A percentile compares a stretch with the other conserved stretches of the same genome.
These are phyloP conservation scores for Mechanitis messenoides DNA, from an alignment of 2,888 invertebrate genomes.

Conservation along the genomic window DNA sequence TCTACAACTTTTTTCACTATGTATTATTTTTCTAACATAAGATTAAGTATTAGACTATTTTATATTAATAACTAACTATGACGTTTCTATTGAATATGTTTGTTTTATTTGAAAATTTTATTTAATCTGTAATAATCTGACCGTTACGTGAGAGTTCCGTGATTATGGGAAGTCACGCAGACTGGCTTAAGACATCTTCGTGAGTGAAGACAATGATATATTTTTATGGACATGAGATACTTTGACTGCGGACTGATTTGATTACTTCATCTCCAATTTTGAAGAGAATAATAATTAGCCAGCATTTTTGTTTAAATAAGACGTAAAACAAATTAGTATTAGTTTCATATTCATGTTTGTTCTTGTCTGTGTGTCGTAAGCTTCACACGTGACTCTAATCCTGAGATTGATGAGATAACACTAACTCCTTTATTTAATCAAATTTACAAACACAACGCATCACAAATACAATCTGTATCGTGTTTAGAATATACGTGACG, in stretches of 20 bases:
- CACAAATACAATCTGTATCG: slow-evolving; percentile 15
- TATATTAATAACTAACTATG: no score
- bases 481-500: slow-evolving; percentile 18
- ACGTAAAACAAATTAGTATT: background rate
- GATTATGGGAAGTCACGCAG: slow-evolving; percentile 21
- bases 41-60: no score
- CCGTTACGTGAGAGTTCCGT: slow-evolving; percentile 16
- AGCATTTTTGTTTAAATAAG: background rate
- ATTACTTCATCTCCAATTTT: no score
- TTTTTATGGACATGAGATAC: slow-evolving; percentile 13
- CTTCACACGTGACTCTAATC: slow-evolving; percentile 7
- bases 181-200: slow-evolving; percentile 14
- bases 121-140: slow-evolving; percentile 11
- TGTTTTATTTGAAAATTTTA: background rate
- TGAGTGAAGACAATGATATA: slow-evolving; percentile 16
- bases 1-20: no score
- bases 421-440: slow-evolving; percentile 11
- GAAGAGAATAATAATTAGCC: no score
- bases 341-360: background rate
- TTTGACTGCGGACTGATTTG: background rate
- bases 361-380: background rate
- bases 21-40: no score
- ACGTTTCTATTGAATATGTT: background rate
- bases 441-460: slow-evolving; percentile 21
- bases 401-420: background rate